Percentiles rank a stretch among this genome's conserved stretches.
Evolutionary conservation across 2,888 invertebrate genomes (phyloP).

Genomic region (Hypolimnas misippus): DNA sequence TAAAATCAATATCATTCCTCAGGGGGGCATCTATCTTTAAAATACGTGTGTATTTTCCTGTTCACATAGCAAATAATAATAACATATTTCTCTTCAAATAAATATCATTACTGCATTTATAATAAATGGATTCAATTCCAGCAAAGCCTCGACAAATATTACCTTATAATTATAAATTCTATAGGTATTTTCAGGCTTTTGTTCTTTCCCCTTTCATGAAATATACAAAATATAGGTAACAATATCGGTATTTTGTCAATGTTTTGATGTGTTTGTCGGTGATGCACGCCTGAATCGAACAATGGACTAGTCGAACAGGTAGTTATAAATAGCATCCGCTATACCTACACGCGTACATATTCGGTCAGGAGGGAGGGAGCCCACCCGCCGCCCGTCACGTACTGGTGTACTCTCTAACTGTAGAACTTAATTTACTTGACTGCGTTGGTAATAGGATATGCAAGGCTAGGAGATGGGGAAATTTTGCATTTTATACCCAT

Average conservation of each 20-base stretch:
- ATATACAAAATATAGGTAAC: not conserved
- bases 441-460: not conserved
- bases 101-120: too few species aligned
- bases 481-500: not conserved
- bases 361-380: not conserved
- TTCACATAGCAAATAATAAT: too few species aligned
- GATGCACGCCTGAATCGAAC: not conserved
- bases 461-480: not conserved
- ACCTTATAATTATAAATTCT: too few species aligned
- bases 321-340: not conserved
- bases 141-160: too few species aligned
- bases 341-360: not conserved
- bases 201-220: not conserved
- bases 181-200: too few species aligned
- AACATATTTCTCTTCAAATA: too few species aligned
- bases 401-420: not conserved
- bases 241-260: too few species aligned
- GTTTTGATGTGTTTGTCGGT: not conserved
- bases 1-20: too few species aligned
- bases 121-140: too few species aligned
- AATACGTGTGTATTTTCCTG: too few species aligned
- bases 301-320: not conserved
- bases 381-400: not conserved
- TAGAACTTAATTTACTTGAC: slow-evolving; percentile 3
- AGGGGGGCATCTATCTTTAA: too few species aligned